Percentiles rank a stretch among this genome's conserved stretches.
phyloP scores from a whole-genome alignment of 2,113 vertebrate species.

The Astur gentilis region DNA sequence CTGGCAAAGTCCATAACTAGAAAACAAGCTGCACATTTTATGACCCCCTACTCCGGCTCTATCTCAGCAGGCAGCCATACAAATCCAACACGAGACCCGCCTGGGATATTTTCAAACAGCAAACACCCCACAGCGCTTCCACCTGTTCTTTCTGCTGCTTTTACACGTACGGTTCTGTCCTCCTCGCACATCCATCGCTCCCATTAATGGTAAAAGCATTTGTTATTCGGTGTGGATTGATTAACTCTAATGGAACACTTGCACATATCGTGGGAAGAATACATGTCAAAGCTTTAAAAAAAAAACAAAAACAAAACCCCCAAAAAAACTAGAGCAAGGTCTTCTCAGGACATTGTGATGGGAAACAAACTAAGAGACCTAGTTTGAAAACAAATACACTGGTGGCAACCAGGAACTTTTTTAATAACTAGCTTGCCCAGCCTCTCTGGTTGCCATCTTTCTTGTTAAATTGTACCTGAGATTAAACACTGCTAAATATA shows the following conservation, averaged over 20 bases:
- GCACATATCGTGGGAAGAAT: neutral
- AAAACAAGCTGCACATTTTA: neutral
- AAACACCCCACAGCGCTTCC: neutral
- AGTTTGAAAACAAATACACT: neutral
- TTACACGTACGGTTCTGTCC: neutral
- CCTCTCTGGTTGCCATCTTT: neutral
- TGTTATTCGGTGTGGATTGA: conserved; percentile 33
- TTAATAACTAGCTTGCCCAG: neutral
- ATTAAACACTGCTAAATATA: neutral
- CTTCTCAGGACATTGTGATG: conserved; percentile 8
- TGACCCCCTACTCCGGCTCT: neutral
- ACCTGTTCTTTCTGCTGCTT: neutral
- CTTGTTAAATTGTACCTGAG: neutral
- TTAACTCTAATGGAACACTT: conserved; percentile 39
- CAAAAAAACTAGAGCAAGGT: neutral
- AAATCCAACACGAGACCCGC: neutral
- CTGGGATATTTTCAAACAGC: neutral
- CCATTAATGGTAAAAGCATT: conserved; percentile 35
- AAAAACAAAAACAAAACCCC: neutral
- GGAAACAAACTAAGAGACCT: conserved; percentile 1
- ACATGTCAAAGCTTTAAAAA: neutral
- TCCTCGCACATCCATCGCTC: neutral
- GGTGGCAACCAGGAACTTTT: neutral
- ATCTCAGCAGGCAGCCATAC: neutral
- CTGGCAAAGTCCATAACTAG: neutral